phyloP scores from a whole-genome alignment of 2,113 vertebrate genomes.

The Circaetus gallicus region DNA sequence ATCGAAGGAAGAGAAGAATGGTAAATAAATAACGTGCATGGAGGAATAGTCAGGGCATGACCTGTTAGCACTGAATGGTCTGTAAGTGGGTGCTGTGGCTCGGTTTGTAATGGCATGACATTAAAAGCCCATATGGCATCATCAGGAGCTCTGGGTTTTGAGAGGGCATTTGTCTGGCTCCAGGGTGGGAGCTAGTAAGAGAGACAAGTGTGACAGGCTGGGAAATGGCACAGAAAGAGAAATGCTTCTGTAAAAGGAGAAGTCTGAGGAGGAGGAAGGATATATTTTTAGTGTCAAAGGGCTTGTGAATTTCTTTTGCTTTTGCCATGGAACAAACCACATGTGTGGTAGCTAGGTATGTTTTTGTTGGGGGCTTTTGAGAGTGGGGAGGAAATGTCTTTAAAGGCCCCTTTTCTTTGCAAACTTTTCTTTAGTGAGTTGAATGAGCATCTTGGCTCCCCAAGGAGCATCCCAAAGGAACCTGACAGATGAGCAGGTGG shows the following conservation, averaged over 20 bases:
- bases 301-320: not conserved
- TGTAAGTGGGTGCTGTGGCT: not conserved
- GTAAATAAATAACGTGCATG: not conserved
- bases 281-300: not conserved
- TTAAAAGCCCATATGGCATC: not conserved
- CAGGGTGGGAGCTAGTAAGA: not conserved
- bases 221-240: not conserved
- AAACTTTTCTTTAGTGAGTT: not conserved
- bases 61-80: not conserved
- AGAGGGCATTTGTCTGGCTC: not conserved
- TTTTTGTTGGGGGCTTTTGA: not conserved
- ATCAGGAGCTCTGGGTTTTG: not conserved
- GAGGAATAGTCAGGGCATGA: not conserved
- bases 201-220: not conserved
- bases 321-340: not conserved
- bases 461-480: not conserved
- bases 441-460: not conserved
- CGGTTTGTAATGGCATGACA: not conserved
- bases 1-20: not conserved
- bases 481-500: not conserved
- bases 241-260: conserved; percentile 15
- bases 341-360: not conserved
- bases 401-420: not conserved
- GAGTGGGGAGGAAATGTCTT: not conserved
- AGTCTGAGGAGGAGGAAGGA: conserved; percentile 22